Evolutionary conservation across 92 coral and sea anemone species (phyloP).

Genomic region (Hydrozoanthus gracilis): DNA sequence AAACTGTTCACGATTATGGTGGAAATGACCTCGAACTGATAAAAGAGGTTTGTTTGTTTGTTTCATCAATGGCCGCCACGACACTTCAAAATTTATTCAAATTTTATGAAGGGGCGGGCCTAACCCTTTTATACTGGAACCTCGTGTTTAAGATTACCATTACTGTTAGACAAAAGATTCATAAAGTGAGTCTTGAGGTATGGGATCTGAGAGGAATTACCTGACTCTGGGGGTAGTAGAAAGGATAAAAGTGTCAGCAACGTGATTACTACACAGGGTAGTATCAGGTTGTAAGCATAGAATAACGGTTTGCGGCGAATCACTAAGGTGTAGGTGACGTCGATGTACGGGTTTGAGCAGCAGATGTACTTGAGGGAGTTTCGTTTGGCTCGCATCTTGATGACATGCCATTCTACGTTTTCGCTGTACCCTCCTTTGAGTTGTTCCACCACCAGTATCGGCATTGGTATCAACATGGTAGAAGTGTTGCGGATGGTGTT

Average conservation of each 20-base stretch:
- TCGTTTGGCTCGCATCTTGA: conserved; percentile 47
- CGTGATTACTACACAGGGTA: conserved; percentile 58
- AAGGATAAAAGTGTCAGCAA: conserved; percentile 57
- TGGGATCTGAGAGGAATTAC: conserved; percentile 18
- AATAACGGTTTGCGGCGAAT: conserved; percentile 61
- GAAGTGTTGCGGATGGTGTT: background rate
- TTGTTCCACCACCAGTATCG: no score
- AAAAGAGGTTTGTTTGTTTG: no score
- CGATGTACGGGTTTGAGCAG: conserved; percentile 59
- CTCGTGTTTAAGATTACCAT: no score
- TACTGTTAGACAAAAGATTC: no score
- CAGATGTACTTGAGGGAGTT: conserved; percentile 55
- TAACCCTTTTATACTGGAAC: no score
- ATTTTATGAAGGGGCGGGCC: no score
- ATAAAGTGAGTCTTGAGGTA: no score
- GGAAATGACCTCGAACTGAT: no score
- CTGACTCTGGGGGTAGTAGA: conserved; percentile 67
- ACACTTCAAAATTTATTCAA: no score
- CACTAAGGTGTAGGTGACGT: conserved; percentile 52
- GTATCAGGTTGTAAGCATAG: conserved; percentile 56
- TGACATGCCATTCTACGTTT: conserved; percentile 59
- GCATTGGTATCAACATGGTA: background rate
- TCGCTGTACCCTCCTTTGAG: conserved; percentile 41
- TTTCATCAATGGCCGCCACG: no score
- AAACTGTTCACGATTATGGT: no score